Conservation (phyloP, 2,797 vertebrate genomes). For the Pagetopsis macropterus region DNA sequence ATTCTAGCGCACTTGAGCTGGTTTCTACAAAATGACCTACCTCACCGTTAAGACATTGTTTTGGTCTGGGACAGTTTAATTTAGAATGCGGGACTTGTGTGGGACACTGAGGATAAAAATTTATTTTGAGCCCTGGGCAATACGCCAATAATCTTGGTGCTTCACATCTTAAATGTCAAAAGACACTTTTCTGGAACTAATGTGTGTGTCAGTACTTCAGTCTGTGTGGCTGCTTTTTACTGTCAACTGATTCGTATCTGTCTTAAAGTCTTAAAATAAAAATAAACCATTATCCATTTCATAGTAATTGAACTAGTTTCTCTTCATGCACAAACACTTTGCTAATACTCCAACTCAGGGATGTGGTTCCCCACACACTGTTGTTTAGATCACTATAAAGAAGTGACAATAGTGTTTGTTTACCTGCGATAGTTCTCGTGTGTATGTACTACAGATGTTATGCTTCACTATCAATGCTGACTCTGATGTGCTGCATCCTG, state of each 20-base stretch:
- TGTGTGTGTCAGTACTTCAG: neutral
- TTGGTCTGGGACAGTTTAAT: too few species aligned
- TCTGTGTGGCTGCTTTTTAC: neutral
- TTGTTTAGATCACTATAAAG: slow-evolving; percentile 22
- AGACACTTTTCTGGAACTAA: neutral
- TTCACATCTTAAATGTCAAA: slow-evolving; percentile 1
- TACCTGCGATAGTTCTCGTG: slow-evolving; percentile 18
- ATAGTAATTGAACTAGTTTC: slow-evolving; percentile 9
- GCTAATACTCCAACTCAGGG: slow-evolving; percentile 23
- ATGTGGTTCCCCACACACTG: slow-evolving; percentile 38
- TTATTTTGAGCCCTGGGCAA: neutral
- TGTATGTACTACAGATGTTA: slow-evolving; percentile 29
- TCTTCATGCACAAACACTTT: slow-evolving; percentile 25
- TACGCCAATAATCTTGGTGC: neutral
- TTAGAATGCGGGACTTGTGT: too few species aligned
- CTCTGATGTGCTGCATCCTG: slow-evolving; percentile 68
- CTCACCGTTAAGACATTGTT: too few species aligned
- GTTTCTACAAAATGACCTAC: too few species aligned
- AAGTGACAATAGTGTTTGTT: slow-evolving; percentile 29
- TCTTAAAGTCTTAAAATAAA: slow-evolving; percentile 3
- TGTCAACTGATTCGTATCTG: slow-evolving; percentile 9
- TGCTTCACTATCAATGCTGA: slow-evolving; percentile 5
- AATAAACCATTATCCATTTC: neutral
- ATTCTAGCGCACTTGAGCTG: too few species aligned
- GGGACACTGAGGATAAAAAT: too few species aligned